Percentiles rank a stretch among this genome's conserved stretches.
Evolutionary conservation across 53 echinoderm and acorn worm genomes (phyloP).

Genomic region (Antedon mediterranea): DNA sequence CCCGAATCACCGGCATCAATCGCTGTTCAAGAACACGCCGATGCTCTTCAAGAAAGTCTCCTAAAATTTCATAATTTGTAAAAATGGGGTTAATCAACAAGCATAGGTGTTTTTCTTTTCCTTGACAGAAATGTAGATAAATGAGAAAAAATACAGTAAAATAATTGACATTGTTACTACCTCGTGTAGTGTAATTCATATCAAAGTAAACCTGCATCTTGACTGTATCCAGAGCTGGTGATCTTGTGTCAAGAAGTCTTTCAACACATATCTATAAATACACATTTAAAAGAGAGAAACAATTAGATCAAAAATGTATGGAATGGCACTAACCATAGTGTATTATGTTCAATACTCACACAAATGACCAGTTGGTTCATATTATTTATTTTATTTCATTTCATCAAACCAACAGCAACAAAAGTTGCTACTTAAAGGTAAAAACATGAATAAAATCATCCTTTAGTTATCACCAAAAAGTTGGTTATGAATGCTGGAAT

Average conservation of each 20-base stretch:
- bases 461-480: too few species aligned
- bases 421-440: too few species aligned
- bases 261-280: constrained; percentile 89
- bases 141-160: neutral
- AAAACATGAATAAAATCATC: too few species aligned
- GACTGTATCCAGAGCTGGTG: constrained; percentile 77
- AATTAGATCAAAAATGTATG: too few species aligned
- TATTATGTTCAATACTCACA: too few species aligned
- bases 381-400: too few species aligned
- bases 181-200: constrained; percentile 96
- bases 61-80: too few species aligned
- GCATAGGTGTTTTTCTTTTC: neutral
- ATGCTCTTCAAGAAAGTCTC: constrained; percentile 90
- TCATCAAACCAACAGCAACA: too few species aligned
- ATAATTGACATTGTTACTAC: constrained; percentile 20
- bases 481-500: too few species aligned
- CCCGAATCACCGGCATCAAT: constrained; percentile 74
- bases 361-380: too few species aligned
- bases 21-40: constrained; percentile 77
- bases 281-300: neutral
- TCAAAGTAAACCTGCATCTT: constrained; percentile 99
- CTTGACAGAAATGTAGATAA: neutral
- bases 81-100: too few species aligned
- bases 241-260: constrained; percentile 64
- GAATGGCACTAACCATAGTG: too few species aligned